Percentiles rank a stretch among this genome's conserved stretches.
Evolutionary conservation across 2,888 invertebrate genomes (phyloP).

Genomic region (Acanthosepion pharaonis): DNA sequence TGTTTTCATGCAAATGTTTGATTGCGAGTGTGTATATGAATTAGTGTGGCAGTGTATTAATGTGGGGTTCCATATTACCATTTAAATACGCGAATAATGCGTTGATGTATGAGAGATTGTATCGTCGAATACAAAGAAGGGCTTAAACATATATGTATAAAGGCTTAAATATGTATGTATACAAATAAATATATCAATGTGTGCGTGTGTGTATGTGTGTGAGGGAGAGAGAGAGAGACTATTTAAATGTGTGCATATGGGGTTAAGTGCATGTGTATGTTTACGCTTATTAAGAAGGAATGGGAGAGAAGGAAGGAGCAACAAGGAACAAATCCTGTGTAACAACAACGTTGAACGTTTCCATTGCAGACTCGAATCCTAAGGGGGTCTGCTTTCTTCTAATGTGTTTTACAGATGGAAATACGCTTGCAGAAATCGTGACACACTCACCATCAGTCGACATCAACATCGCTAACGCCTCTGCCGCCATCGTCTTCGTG

Average conservation of each 20-base stretch:
- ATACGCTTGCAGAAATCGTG: neutral
- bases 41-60: neutral
- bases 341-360: neutral
- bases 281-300: neutral
- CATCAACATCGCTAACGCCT: neutral
- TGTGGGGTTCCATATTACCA: neutral
- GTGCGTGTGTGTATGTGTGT: neutral
- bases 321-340: constrained; percentile 18
- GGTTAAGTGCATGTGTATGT: neutral
- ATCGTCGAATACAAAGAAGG: neutral
- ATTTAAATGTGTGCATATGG: neutral
- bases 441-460: neutral
- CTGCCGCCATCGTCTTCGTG: neutral
- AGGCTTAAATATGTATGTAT: too few species aligned
- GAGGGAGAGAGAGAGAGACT: too few species aligned
- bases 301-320: neutral
- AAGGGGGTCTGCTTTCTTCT: constrained; percentile 1
- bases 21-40: neutral
- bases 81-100: neutral
- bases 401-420: constrained; percentile 33
- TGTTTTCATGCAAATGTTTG: neutral
- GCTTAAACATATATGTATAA: neutral
- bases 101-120: neutral
- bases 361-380: neutral
- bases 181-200: neutral